These are phyloP conservation scores for Vulpes vulpes DNA, from an alignment of 2,113 vertebrate genomes.

Conservation along the genomic window DNA sequence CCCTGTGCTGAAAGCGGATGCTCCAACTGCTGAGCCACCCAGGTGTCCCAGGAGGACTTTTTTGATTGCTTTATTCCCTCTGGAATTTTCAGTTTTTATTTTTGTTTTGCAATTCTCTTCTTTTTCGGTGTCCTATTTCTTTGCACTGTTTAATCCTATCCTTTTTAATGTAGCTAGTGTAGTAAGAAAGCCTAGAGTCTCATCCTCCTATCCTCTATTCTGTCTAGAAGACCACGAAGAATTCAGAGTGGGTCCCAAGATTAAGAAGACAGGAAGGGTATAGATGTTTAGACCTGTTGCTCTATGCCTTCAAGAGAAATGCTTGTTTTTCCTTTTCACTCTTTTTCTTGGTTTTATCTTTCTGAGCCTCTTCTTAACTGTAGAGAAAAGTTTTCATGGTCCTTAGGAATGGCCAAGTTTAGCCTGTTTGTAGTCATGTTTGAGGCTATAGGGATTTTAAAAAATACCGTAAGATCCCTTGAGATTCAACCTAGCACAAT, in stretches of 20 bases:
- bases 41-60: background rate
- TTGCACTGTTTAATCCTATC: background rate
- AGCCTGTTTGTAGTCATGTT: background rate
- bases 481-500: background rate
- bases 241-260: background rate
- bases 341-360: slow-evolving; percentile 10
- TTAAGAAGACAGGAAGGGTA: background rate
- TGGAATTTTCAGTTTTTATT: background rate
- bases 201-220: background rate
- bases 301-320: background rate
- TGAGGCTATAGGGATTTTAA: background rate
- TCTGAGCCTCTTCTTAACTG: background rate
- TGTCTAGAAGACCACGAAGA: background rate
- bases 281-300: background rate
- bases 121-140: background rate
- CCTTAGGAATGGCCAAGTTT: background rate
- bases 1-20: too few species aligned
- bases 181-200: background rate
- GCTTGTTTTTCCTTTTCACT: background rate
- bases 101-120: background rate
- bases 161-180: background rate
- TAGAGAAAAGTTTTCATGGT: background rate
- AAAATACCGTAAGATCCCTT: background rate
- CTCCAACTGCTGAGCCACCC: too few species aligned
- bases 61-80: background rate